Conservation (phyloP, 2,797 vertebrate species). For the Pseudotriccus pelzelni region DNA sequence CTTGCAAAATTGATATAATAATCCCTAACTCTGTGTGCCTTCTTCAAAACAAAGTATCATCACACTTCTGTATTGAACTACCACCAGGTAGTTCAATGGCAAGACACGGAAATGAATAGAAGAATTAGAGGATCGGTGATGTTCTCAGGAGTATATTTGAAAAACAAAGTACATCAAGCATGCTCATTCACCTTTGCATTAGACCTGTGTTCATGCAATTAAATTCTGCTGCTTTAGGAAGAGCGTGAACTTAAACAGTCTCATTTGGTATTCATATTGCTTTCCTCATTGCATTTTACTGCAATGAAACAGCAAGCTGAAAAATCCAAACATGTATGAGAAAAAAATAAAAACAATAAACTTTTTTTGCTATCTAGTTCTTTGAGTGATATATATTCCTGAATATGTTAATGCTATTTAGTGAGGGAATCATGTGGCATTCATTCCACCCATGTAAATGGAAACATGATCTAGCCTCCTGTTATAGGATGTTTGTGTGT, state of each 20-base stretch:
- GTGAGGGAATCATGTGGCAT: not conserved
- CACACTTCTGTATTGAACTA: not conserved
- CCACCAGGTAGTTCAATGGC: not conserved
- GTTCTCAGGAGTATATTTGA: not conserved
- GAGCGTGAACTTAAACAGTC: not conserved
- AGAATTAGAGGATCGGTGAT: not conserved
- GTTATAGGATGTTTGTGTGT: not conserved
- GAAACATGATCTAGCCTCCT: not conserved
- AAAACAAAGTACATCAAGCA: not conserved
- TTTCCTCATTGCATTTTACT: not conserved
- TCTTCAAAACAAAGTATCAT: conserved; percentile 6
- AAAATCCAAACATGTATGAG: not conserved
- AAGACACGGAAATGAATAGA: not conserved
- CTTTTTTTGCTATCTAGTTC: not conserved
- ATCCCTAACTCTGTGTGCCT: not conserved
- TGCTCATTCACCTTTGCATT: not conserved
- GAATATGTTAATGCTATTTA: not conserved
- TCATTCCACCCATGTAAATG: not conserved
- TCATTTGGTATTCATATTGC: conserved; percentile 12
- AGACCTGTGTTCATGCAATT: not conserved
- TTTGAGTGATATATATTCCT: not conserved
- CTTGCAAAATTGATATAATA: conserved; percentile 26
- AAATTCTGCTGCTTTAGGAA: not conserved
- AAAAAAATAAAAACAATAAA: not conserved
- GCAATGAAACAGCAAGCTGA: not conserved